Conservation (phyloP, 2,797 vertebrate genomes). For the Rhynchotus rufescens region DNA sequence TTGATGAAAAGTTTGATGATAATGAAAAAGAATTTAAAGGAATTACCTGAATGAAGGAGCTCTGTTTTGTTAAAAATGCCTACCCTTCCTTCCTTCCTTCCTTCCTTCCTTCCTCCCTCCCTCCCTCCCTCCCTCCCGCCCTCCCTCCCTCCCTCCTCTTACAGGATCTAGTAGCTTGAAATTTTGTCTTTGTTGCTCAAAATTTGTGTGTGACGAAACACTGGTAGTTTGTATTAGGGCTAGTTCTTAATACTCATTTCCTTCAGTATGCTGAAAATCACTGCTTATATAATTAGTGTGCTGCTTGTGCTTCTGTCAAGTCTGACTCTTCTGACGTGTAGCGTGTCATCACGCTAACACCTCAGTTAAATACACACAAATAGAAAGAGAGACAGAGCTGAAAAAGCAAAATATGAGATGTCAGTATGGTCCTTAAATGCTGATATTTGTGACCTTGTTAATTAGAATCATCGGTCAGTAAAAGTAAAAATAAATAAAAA, state of each 20-base stretch:
- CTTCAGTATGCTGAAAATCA: neutral
- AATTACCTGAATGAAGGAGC: neutral
- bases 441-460: neutral
- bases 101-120: too few relatives aligned
- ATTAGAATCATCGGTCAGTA: neutral
- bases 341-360: neutral
- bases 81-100: neutral
- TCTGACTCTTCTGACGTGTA: neutral
- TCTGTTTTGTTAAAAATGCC: neutral
- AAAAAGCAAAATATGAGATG: neutral
- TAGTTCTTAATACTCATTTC: neutral
- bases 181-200: neutral
- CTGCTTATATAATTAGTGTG: neutral
- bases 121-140: neutral
- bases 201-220: neutral
- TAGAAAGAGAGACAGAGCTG: neutral
- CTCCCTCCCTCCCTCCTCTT: neutral
- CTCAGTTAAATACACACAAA: neutral
- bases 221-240: neutral
- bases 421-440: neutral
- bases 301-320: neutral
- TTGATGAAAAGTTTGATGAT: too few relatives aligned
- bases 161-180: neutral
- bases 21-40: neutral
- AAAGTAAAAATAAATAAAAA: too few relatives aligned